Evolutionary conservation across 2,888 invertebrate species (phyloP).

Genomic region (Balanococcus diminutus): DNA sequence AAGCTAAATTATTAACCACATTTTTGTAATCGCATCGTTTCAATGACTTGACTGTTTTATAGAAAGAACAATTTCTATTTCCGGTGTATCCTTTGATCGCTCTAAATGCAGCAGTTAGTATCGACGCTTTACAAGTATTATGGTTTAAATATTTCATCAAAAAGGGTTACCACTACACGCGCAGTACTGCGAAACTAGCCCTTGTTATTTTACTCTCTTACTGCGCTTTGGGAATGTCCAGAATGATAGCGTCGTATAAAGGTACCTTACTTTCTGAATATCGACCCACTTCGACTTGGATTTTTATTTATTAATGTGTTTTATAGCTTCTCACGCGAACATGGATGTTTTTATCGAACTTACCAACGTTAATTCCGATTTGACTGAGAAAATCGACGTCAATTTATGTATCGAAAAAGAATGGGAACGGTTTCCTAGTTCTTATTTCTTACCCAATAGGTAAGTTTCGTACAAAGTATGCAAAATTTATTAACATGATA

Average conservation of each 20-base stretch:
- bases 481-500: background rate
- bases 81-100: conserved; percentile 93
- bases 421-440: conserved; percentile 95
- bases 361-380: conserved; percentile 66
- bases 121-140: conserved; percentile 80
- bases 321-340: conserved; percentile 85
- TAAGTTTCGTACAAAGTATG: background rate
- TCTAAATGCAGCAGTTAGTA: conserved; percentile 76
- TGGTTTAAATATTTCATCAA: conserved; percentile 66
- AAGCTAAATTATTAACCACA: background rate
- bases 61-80: conserved; percentile 85
- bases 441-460: conserved; percentile 86
- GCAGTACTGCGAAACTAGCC: conserved; percentile 63
- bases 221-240: conserved; percentile 36
- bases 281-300: background rate
- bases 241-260: conserved; percentile 68
- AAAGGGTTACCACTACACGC: conserved; percentile 68
- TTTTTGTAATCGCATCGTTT: background rate
- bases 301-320: background rate
- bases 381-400: conserved; percentile 65
- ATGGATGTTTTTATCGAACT: conserved; percentile 82
- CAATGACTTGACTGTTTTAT: conserved; percentile 57
- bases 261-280: conserved; percentile 61
- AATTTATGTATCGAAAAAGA: conserved; percentile 95
- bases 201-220: background rate